These are phyloP conservation scores for Spodoptera picta DNA, from an alignment of 2,888 invertebrate species.

Conservation along the genomic window DNA sequence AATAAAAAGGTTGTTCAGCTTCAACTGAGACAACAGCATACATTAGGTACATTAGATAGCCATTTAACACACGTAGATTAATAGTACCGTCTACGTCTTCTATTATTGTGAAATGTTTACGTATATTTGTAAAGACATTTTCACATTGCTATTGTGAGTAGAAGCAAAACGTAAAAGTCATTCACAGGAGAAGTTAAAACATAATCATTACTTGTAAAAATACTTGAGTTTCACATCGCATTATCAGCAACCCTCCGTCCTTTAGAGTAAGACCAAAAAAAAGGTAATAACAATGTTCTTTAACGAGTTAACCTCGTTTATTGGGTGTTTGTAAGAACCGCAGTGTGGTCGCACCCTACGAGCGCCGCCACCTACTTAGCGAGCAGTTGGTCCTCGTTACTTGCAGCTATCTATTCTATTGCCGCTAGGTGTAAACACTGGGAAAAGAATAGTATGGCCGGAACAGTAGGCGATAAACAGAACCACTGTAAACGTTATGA, in stretches of 20 bases:
- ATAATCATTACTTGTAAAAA: not conserved
- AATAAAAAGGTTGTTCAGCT: no score
- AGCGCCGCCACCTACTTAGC: constrained; percentile 49
- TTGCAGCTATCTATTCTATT: constrained; percentile 73
- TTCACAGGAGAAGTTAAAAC: no score
- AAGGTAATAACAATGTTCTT: constrained; percentile 33
- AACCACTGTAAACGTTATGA: constrained; percentile 80
- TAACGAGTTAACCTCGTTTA: constrained; percentile 14
- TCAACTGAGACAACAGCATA: no score
- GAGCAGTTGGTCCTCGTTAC: constrained; percentile 77
- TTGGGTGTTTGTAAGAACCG: constrained; percentile 6
- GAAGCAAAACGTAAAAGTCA: no score
- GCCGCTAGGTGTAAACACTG: constrained; percentile 75
- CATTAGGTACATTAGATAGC: no score
- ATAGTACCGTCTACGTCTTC: no score
- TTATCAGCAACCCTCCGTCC: constrained; percentile 3
- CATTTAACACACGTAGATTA: no score
- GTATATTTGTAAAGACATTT: no score
- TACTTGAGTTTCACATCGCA: not conserved
- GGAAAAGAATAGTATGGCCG: constrained; percentile 81
- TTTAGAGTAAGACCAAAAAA: constrained; percentile 15
- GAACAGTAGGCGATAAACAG: constrained; percentile 77
- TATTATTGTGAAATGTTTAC: no score
- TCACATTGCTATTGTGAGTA: no score
- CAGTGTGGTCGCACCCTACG: constrained; percentile 37